Conservation (phyloP, 2,797 vertebrate genomes). For the Yasuhikotakia modesta region DNA sequence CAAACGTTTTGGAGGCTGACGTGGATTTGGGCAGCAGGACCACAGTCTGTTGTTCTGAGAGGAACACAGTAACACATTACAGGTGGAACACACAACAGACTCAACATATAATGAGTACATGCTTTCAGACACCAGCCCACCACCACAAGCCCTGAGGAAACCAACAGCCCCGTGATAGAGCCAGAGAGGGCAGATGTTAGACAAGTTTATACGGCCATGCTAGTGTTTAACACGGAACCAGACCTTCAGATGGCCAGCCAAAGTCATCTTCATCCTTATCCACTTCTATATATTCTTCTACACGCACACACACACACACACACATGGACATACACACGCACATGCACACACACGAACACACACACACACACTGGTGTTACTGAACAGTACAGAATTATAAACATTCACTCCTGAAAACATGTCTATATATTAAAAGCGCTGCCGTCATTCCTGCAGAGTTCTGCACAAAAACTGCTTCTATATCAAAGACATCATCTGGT, state of each 20-base stretch:
- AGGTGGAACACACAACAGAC: no score
- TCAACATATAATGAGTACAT: background rate
- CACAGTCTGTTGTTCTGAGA: constrained; percentile 93
- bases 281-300: constrained; percentile 39
- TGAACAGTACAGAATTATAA: no score
- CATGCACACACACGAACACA: no score
- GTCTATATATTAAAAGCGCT: no score
- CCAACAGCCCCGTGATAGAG: no score
- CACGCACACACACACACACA: constrained; percentile 1
- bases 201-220: constrained; percentile 11
- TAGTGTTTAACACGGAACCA: background rate
- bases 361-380: background rate
- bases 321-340: no score
- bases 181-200: no score
- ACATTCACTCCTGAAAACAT: no score
- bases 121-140: no score
- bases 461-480: background rate
- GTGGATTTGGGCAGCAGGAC: constrained; percentile 90
- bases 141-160: background rate
- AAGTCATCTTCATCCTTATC: constrained; percentile 20
- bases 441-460: background rate
- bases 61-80: no score
- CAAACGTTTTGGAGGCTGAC: constrained; percentile 87
- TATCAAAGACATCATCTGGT: background rate
- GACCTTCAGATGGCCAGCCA: constrained; percentile 27